Evolutionary conservation across 1,140 invertebrate genomes (phyloP).

Genomic region (Oryzaephilus surinamensis): DNA sequence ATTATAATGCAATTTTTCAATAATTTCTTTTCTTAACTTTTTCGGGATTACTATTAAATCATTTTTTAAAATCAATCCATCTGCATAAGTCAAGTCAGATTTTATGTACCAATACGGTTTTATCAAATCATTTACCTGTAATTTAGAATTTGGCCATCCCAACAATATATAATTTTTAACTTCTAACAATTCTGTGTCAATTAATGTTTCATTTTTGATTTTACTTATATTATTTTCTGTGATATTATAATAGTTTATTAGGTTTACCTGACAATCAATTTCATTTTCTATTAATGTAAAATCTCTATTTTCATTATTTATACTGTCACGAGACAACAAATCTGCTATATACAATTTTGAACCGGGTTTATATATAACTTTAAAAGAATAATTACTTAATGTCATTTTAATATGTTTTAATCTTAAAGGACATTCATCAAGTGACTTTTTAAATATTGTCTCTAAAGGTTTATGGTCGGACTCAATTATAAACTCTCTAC

Average conservation of each 20-base stretch:
- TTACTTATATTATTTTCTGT: conserved; percentile 22
- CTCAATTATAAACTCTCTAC: conserved; percentile 19
- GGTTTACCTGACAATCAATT: conserved; percentile 8
- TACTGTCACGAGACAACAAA: conserved; percentile 28
- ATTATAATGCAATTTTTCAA: conserved; percentile 32
- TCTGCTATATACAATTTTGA: conserved; percentile 30
- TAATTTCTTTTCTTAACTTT: conserved; percentile 24
- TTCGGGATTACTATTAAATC: conserved; percentile 30
- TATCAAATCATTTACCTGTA: conserved; percentile 12
- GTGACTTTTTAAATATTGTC: conserved; percentile 22
- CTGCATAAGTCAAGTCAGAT: conserved; percentile 18
- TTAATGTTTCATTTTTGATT: conserved; percentile 19
- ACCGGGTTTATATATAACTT: conserved; percentile 19
- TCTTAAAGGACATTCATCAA: conserved; percentile 15
- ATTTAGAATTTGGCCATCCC: conserved; percentile 34
- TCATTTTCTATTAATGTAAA: conserved; percentile 2
- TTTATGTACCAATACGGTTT: conserved; percentile 14
- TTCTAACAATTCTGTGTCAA: too few relatives aligned
- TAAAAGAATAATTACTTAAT: conserved; percentile 22
- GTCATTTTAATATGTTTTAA: conserved; percentile 22
- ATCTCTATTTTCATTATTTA: neutral
- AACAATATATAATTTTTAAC: conserved; percentile 22
- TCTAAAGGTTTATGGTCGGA: conserved; percentile 27
- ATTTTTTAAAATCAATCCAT: conserved; percentile 28
- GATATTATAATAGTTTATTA: conserved; percentile 10